These are phyloP conservation scores for Aphelinus certus DNA, from an alignment of 1,140 invertebrate genomes.

Conservation along the genomic window DNA sequence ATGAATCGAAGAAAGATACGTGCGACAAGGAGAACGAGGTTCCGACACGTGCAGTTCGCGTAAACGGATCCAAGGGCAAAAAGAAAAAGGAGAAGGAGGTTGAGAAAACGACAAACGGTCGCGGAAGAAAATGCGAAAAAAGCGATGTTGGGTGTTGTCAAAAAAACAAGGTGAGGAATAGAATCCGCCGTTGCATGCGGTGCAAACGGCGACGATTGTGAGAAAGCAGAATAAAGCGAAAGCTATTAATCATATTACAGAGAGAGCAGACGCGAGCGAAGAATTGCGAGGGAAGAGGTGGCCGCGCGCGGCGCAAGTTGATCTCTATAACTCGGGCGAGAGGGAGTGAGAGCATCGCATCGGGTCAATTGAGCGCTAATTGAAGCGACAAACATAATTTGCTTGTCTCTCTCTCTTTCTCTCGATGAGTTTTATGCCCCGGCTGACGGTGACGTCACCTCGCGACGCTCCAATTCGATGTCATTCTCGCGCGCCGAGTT, in stretches of 20 bases:
- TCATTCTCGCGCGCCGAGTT: neutral
- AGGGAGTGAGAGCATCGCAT: neutral
- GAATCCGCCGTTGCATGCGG: too few species aligned
- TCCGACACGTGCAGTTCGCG: too few species aligned
- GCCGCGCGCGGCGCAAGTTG: neutral
- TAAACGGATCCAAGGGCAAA: too few species aligned
- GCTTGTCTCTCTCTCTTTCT: conserved; percentile 5
- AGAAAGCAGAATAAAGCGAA: neutral
- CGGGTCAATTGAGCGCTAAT: conserved; percentile 55
- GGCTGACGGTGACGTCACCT: conserved; percentile 2
- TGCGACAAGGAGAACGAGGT: too few species aligned
- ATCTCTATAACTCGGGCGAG: neutral
- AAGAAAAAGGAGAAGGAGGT: too few species aligned
- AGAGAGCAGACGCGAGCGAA: too few species aligned
- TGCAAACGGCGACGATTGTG: neutral
- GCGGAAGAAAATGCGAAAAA: too few species aligned
- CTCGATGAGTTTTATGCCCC: neutral
- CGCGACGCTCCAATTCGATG: conserved; percentile 24
- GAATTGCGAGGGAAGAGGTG: too few species aligned
- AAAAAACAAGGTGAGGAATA: neutral
- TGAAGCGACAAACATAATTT: conserved; percentile 52
- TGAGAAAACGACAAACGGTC: too few species aligned
- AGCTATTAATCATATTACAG: too few species aligned
- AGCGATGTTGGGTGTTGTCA: too few species aligned
- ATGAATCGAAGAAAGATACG: too few species aligned